Conservation (phyloP, 53 echinoderm and acorn worm species). For the Temnopleurus reevesii region DNA sequence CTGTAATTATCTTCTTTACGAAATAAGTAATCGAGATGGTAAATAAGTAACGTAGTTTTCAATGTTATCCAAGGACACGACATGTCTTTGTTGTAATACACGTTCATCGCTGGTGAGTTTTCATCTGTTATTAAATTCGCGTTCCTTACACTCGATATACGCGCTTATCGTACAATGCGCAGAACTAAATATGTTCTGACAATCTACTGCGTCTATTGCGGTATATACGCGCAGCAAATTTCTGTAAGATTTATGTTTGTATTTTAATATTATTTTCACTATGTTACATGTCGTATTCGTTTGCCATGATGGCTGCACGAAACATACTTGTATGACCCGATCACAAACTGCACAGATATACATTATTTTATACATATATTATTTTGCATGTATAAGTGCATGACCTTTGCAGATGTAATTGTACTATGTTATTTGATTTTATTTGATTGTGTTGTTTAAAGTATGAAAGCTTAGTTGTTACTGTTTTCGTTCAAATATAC, state of each 20-base stretch:
- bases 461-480: too few relatives aligned
- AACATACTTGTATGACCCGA: background rate
- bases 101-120: background rate
- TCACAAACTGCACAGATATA: background rate
- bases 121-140: background rate
- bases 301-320: background rate
- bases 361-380: background rate
- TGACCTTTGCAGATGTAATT: background rate
- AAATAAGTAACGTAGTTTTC: background rate
- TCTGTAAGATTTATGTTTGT: too few relatives aligned
- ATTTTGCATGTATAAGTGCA: background rate
- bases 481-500: too few relatives aligned
- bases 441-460: background rate
- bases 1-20: too few relatives aligned
- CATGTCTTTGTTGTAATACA: background rate
- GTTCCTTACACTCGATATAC: background rate
- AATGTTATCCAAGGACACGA: background rate
- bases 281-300: background rate
- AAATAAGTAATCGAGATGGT: too few relatives aligned
- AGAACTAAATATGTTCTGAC: background rate
- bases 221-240: background rate
- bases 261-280: background rate
- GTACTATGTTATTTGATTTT: background rate
- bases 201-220: too few relatives aligned
- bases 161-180: background rate